These are phyloP conservation scores for Oophaga sylvatica DNA, from an alignment of 2,797 vertebrate species.

Conservation along the genomic window DNA sequence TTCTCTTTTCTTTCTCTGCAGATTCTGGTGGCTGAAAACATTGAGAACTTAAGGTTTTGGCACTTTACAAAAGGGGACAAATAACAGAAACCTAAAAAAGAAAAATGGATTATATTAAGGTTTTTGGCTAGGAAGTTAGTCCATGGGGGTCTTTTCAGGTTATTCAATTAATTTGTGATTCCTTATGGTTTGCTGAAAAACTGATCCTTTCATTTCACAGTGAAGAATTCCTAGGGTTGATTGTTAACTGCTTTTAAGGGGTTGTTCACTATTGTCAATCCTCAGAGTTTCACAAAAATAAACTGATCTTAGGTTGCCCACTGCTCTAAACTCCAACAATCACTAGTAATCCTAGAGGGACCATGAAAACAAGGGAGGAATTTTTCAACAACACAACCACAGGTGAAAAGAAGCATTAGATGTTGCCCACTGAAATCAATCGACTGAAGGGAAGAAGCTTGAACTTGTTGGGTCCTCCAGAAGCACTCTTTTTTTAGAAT, in stretches of 20 bases:
- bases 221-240: background rate
- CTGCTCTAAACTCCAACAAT: background rate
- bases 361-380: background rate
- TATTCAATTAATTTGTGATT: background rate
- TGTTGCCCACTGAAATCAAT: background rate
- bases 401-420: background rate
- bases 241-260: background rate
- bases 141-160: background rate
- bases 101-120: background rate
- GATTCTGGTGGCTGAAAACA: slow-evolving; percentile 66
- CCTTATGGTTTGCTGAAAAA: background rate
- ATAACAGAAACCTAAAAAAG: background rate
- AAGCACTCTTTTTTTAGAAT: background rate
- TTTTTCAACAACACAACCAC: background rate
- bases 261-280: background rate
- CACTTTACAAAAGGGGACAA: background rate
- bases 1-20: slow-evolving; percentile 57
- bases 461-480: background rate
- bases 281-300: background rate
- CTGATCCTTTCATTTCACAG: background rate
- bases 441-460: too few relatives aligned
- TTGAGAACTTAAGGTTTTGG: slow-evolving; percentile 35
- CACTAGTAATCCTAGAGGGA: background rate
- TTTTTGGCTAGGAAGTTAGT: background rate
- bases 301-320: background rate